phyloP scores from a whole-genome alignment of 2,888 invertebrate species.

The Hypercompe scribonia region DNA sequence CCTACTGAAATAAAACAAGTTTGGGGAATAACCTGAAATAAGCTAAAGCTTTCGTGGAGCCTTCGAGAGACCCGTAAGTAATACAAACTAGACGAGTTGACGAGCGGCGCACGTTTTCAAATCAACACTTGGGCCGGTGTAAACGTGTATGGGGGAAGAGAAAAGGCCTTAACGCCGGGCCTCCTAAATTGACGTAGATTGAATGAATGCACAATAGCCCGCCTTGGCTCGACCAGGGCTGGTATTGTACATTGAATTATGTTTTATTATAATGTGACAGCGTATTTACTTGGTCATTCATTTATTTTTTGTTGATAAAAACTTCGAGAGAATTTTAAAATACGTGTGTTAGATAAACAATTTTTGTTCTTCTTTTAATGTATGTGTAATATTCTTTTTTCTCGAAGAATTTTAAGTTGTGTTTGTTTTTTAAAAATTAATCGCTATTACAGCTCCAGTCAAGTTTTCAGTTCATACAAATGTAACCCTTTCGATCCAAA shows the following conservation, averaged over 20 bases:
- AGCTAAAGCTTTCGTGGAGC: slow-evolving; percentile 7
- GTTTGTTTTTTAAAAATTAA: not conserved
- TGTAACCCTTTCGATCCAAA: not conserved
- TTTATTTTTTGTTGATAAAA: not conserved
- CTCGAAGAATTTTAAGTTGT: not conserved
- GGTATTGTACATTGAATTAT: not conserved
- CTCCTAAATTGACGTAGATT: slow-evolving; percentile 52
- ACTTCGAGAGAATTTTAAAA: too few species aligned
- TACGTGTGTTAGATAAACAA: too few species aligned
- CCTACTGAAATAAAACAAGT: slow-evolving; percentile 25
- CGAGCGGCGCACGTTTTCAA: slow-evolving; percentile 55
- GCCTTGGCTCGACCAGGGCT: slow-evolving; percentile 39
- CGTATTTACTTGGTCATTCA: not conserved
- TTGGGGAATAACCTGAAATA: slow-evolving; percentile 10
- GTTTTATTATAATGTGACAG: not conserved
- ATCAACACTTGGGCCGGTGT: slow-evolving; percentile 56
- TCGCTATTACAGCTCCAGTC: not conserved
- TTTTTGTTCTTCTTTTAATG: too few species aligned
- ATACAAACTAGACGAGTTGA: slow-evolving; percentile 44
- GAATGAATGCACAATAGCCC: slow-evolving; percentile 57
- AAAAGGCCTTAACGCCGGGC: slow-evolving; percentile 37
- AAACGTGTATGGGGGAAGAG: slow-evolving; percentile 50
- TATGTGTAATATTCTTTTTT: not conserved
- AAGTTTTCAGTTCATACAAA: not conserved
- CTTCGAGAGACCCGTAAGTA: slow-evolving; percentile 39